A percentile compares a stretch with the other conserved stretches of the same genome.
Evolutionary conservation across 2,113 vertebrate genomes (phyloP).

Genomic region (Paralichthys olivaceus): DNA sequence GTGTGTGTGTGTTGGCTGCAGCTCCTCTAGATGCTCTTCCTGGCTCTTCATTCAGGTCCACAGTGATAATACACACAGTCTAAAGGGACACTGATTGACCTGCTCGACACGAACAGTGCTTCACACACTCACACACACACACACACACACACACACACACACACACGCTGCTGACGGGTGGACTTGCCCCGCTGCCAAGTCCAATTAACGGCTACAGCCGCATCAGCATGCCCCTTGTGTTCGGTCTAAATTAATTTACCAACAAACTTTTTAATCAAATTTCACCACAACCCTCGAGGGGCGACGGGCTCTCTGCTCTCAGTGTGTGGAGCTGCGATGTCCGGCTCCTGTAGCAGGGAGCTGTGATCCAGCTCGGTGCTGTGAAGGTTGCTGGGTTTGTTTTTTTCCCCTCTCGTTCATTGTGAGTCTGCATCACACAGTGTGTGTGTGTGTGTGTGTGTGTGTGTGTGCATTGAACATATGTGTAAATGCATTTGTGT

Average conservation of each 20-base stretch:
- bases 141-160: constrained; percentile 34
- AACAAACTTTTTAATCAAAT: constrained; percentile 75
- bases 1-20: neutral
- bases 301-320: constrained; percentile 8
- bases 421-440: too few relatives aligned
- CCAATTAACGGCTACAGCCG: constrained; percentile 59
- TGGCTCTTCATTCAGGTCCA: constrained; percentile 40
- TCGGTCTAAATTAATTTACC: constrained; percentile 70
- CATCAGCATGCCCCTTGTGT: constrained; percentile 69
- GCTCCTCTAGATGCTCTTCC: neutral
- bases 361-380: too few relatives aligned
- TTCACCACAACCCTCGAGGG: constrained; percentile 42
- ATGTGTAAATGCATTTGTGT: neutral
- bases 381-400: too few relatives aligned
- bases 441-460: neutral
- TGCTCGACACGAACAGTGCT: constrained; percentile 30
- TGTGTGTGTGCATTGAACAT: neutral
- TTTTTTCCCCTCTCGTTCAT: too few relatives aligned
- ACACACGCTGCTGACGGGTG: constrained; percentile 38
- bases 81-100: constrained; percentile 50
- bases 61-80: constrained; percentile 38
- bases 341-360: neutral
- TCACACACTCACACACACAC: constrained; percentile 30
- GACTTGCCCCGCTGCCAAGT: constrained; percentile 50
- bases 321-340: neutral